Conservation (phyloP, 1,140 invertebrate species). For the Papilio polyxenes region DNA sequence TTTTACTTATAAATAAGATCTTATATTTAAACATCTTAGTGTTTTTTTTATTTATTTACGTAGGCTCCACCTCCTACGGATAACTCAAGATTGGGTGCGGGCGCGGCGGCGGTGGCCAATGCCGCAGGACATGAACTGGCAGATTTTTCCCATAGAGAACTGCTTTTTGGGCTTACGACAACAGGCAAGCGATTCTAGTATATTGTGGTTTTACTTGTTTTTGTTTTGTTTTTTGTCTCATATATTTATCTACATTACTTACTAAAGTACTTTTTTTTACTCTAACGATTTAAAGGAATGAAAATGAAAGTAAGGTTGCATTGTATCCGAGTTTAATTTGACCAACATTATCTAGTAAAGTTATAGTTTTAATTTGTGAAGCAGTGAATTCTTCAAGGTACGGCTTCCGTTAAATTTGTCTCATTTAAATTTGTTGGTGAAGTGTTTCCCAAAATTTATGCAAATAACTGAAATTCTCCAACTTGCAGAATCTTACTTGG, state of each 20-base stretch:
- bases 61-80: constrained; percentile 74
- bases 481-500: constrained; percentile 86
- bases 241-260: not conserved
- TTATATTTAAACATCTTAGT: too few relatives aligned
- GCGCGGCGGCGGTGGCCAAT: constrained; percentile 79
- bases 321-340: not conserved
- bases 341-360: not conserved
- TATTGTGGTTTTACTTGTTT: not conserved
- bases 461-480: constrained; percentile 69
- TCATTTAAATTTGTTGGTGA: constrained; percentile 34
- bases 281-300: too few relatives aligned
- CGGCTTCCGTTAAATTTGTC: constrained; percentile 25
- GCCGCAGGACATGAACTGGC: constrained; percentile 88
- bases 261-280: not conserved
- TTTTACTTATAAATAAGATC: too few relatives aligned
- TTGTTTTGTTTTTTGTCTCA: not conserved
- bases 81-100: constrained; percentile 71
- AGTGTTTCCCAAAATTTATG: constrained; percentile 60
- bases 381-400: constrained; percentile 25
- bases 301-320: too few relatives aligned
- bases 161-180: constrained; percentile 89
- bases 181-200: constrained; percentile 65
- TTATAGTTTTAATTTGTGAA: not conserved
- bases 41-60: constrained; percentile 26
- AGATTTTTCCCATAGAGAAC: constrained; percentile 90